A percentile compares a stretch with the other conserved stretches of the same genome.
Conservation (phyloP, 1,140 invertebrate species). For the Eumaeus atala region DNA sequence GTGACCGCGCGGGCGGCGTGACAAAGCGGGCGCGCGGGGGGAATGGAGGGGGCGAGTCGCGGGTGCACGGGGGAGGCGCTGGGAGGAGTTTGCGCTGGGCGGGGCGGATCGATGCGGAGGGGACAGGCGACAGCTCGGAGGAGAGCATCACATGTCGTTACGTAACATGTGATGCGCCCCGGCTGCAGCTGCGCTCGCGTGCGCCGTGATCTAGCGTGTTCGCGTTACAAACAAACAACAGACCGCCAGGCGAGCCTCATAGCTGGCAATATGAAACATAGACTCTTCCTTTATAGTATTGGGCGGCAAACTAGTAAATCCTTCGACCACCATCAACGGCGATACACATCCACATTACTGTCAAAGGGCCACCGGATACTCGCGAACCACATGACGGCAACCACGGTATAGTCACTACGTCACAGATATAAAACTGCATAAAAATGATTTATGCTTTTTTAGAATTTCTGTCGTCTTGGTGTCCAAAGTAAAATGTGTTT, state of each 20-base stretch:
- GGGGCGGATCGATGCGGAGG: slow-evolving; percentile 70
- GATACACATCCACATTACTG: no score
- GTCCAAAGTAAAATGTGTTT: no score
- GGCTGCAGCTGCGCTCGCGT: slow-evolving; percentile 22
- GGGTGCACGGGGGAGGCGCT: slow-evolving; percentile 33
- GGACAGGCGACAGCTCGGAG: slow-evolving; percentile 65
- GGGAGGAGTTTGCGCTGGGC: slow-evolving; percentile 65
- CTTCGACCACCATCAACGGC: no score
- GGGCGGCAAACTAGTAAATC: no score
- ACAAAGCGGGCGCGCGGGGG: slow-evolving; percentile 51
- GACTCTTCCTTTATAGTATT: no score
- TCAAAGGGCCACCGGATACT: no score
- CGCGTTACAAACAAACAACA: slow-evolving; percentile 18
- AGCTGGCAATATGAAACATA: not conserved
- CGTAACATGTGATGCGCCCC: slow-evolving; percentile 39
- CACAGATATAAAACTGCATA: no score
- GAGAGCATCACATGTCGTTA: slow-evolving; percentile 51
- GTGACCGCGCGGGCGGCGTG: slow-evolving; percentile 66
- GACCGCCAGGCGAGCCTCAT: slow-evolving; percentile 18
- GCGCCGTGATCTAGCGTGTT: slow-evolving; percentile 18
- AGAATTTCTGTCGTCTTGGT: no score
- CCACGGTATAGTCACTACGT: no score
- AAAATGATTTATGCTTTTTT: no score
- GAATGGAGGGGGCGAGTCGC: slow-evolving; percentile 32
- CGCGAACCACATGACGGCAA: no score